phyloP scores from a whole-genome alignment of 2,113 vertebrate species.

The Ovibos moschatus region DNA sequence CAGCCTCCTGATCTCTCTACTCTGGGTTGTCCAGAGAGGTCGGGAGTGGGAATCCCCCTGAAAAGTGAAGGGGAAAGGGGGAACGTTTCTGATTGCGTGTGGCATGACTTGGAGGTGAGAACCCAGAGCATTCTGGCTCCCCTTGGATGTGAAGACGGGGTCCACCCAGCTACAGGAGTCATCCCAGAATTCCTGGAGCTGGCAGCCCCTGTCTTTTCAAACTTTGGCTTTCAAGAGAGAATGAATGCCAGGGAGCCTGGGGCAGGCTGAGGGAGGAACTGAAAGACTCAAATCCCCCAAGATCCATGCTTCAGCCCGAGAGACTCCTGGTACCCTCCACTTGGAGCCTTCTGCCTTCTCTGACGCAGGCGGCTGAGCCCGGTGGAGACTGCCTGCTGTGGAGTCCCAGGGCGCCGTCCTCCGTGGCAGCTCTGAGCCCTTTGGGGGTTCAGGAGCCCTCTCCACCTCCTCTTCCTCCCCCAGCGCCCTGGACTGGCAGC shows the following conservation, averaged over 20 bases:
- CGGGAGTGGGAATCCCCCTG: too few species aligned
- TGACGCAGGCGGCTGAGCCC: neutral
- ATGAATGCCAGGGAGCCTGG: neutral
- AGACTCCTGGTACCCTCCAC: neutral
- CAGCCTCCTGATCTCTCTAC: neutral
- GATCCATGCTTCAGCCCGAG: neutral
- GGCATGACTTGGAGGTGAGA: neutral
- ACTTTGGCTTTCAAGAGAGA: neutral
- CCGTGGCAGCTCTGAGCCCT: neutral
- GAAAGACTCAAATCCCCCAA: neutral
- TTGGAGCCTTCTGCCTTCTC: neutral
- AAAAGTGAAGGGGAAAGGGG: neutral
- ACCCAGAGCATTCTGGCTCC: neutral
- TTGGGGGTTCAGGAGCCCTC: neutral
- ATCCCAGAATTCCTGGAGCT: neutral
- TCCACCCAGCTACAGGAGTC: neutral
- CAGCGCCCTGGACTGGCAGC: constrained; percentile 65
- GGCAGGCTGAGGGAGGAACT: neutral
- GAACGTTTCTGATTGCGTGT: neutral
- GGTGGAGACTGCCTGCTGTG: neutral
- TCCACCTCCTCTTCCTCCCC: neutral
- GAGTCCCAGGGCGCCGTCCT: neutral
- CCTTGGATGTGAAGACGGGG: neutral
- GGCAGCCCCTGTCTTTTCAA: neutral
- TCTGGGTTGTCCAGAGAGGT: neutral